A percentile compares a stretch with the other conserved stretches of the same genome.
These are phyloP conservation scores for Drosophila pullipes DNA, from an alignment of 2,888 invertebrate genomes.

Conservation along the genomic window DNA sequence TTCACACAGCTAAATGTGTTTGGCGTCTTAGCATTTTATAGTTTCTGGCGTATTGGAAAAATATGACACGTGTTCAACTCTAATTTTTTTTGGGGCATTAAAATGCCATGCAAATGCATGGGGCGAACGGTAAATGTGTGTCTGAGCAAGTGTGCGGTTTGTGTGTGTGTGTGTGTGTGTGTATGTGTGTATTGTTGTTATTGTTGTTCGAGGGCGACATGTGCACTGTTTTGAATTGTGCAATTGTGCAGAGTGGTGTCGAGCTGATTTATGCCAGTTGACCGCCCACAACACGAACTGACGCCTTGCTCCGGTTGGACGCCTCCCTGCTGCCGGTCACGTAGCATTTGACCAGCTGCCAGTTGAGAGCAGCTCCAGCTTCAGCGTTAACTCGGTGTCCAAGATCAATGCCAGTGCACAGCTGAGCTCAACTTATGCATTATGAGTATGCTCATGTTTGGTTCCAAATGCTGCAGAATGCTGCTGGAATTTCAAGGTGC, in stretches of 20 bases:
- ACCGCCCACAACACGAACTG: constrained; percentile 19
- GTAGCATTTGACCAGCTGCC: constrained; percentile 50
- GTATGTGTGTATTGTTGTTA: constrained; percentile 5
- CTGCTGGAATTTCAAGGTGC: constrained; percentile 64
- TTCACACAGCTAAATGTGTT: background rate
- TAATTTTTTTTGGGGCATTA: constrained; percentile 37
- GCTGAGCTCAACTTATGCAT: constrained; percentile 39
- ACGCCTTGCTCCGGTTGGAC: constrained; percentile 61
- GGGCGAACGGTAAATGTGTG: constrained; percentile 55
- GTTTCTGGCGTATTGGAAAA: constrained; percentile 1
- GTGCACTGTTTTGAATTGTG: constrained; percentile 60
- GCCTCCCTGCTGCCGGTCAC: constrained; percentile 54
- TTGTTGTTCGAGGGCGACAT: constrained; percentile 49
- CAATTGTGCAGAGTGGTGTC: constrained; percentile 64
- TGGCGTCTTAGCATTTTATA: background rate
- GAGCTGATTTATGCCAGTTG: constrained; percentile 75
- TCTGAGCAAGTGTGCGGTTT: constrained; percentile 3
- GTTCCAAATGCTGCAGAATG: constrained; percentile 33
- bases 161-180: background rate
- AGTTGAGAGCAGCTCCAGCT: constrained; percentile 15
- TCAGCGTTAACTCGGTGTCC: constrained; percentile 30
- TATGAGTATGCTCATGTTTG: constrained; percentile 42
- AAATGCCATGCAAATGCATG: constrained; percentile 76
- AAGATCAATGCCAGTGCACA: constrained; percentile 74
- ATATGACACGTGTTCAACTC: background rate